Evolutionary conservation across 1,140 invertebrate genomes (phyloP), one percentile per base, ranked within the genome.

Genomic region (Tetraneura akinire): DNA sequence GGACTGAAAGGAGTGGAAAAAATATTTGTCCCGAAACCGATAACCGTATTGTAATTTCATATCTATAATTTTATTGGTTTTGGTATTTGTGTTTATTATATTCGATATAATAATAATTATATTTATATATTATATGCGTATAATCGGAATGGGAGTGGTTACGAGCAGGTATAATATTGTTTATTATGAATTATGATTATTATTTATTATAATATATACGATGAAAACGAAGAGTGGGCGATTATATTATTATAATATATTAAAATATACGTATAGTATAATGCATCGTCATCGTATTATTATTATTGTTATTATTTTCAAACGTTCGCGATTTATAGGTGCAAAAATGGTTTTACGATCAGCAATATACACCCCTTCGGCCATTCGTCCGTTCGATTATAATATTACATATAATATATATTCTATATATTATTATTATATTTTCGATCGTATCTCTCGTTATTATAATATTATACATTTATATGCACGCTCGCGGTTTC

Each of bases 311-410:
- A 70, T 49, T 45, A 70, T 70, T 70, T 70, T 70, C n/a, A 70
- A 70, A 45, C 8, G 32, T 70, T 49, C 23, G 26, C 23, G 16
- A 21, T 37, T 4, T 37, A 45, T 71, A 71, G 47, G 68, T 26
- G 47, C 68, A 71, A 51, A 68, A 71, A 71, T 16, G 45, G 47
- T 71, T 51, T 71, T 51, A 71, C 47, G 45, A 71, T 71, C 45
- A 21, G 64, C n/a, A 62, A 23, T 16, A 26, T 62, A 26, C 16
- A 13, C 37, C n/a, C 23, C 64, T 16, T 62, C 64, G 21, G 11
- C 42, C 64, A 21, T n/a, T 8, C 32, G 32, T 37, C 8, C 32
- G 8, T 37, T 8, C 29, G 62, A 29, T n/a, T n/a, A n/a, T n/a
- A n/a, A n/a, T n/a, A n/a, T n/a, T n/a, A n/a, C n/a, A n/a, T n/a